Evolutionary conservation across 2,888 invertebrate genomes (phyloP).

Genomic region (Prostheceraeus crozeri): DNA sequence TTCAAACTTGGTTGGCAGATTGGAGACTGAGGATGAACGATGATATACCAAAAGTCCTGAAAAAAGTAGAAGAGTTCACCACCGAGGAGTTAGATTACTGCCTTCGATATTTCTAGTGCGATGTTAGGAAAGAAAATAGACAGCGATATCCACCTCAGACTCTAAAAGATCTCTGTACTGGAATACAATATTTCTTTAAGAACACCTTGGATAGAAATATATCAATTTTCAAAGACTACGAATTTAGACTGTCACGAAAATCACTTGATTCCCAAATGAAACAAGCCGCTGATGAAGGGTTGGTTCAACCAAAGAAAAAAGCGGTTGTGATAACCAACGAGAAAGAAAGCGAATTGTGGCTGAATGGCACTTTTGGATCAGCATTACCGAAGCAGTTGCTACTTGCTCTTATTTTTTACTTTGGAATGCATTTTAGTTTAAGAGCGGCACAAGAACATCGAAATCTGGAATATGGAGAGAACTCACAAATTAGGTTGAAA

Average conservation of each 20-base stretch:
- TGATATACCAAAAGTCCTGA: slow-evolving; percentile 23
- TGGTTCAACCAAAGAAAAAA: slow-evolving; percentile 11
- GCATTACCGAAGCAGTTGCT: slow-evolving; percentile 13
- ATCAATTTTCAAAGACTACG: slow-evolving; percentile 27
- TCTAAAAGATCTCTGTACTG: slow-evolving; percentile 18
- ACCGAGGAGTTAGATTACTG: slow-evolving; percentile 15
- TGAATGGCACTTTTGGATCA: slow-evolving; percentile 9
- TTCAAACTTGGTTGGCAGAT: slow-evolving; percentile 2
- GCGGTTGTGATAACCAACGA: background rate
- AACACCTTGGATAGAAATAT: slow-evolving; percentile 13
- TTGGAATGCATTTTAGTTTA: slow-evolving; percentile 28
- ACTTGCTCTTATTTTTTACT: background rate
- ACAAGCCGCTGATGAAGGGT: slow-evolving; percentile 12
- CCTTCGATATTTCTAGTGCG: slow-evolving; percentile 16
- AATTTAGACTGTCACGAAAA: slow-evolving; percentile 17
- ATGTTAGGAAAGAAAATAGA: slow-evolving; percentile 18
- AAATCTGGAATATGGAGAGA: slow-evolving; percentile 7
- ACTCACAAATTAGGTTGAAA: slow-evolving; percentile 11
- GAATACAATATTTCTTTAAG: slow-evolving; percentile 23
- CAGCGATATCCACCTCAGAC: slow-evolving; percentile 28
- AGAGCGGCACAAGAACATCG: slow-evolving; percentile 26
- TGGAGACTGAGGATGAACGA: slow-evolving; percentile 21
- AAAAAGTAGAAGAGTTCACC: slow-evolving; percentile 24
- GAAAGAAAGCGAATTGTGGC: slow-evolving; percentile 16
- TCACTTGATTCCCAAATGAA: slow-evolving; percentile 23